These are phyloP conservation scores for Phyto melanocephala DNA, from an alignment of 2,888 invertebrate genomes.

Conservation along the genomic window DNA sequence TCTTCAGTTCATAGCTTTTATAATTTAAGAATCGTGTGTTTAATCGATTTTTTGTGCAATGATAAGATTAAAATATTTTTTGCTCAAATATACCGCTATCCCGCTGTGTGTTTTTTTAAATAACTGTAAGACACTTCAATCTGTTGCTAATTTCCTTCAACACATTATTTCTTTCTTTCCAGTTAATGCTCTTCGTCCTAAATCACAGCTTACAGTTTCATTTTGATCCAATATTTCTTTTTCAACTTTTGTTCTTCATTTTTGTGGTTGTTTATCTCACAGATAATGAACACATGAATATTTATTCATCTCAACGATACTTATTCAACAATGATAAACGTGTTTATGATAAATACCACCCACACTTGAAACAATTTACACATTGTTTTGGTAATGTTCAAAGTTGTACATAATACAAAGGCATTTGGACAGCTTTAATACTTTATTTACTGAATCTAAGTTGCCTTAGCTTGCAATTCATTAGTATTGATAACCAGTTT, in stretches of 20 bases:
- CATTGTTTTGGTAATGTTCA: conserved; percentile 35
- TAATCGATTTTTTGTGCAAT: conserved; percentile 72
- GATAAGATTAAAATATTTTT: conserved; percentile 59
- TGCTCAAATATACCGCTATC: conserved; percentile 65
- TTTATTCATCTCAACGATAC: neutral
- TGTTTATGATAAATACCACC: conserved; percentile 50
- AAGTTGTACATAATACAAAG: conserved; percentile 34
- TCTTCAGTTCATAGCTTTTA: neutral
- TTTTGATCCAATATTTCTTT: neutral
- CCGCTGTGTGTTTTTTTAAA: conserved; percentile 62
- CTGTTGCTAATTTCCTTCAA: conserved; percentile 56
- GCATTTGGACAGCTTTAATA: conserved; percentile 8
- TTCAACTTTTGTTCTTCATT: too few species aligned
- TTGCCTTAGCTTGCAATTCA: conserved; percentile 33
- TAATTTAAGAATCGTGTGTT: conserved; percentile 64
- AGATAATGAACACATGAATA: neutral
- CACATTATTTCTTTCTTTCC: conserved; percentile 6
- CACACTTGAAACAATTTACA: conserved; percentile 36
- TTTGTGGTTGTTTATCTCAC: neutral
- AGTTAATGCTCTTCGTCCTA: neutral
- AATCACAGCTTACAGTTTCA: conserved; percentile 3
- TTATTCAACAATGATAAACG: neutral
- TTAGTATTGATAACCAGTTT: conserved; percentile 54
- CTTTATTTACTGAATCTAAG: conserved; percentile 32
- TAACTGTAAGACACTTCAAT: conserved; percentile 54